Evolutionary conservation across 1,140 invertebrate species (phyloP), one percentile per base, ranked within the genome.

Genomic region (Zaprionus ghesquierei): DNA sequence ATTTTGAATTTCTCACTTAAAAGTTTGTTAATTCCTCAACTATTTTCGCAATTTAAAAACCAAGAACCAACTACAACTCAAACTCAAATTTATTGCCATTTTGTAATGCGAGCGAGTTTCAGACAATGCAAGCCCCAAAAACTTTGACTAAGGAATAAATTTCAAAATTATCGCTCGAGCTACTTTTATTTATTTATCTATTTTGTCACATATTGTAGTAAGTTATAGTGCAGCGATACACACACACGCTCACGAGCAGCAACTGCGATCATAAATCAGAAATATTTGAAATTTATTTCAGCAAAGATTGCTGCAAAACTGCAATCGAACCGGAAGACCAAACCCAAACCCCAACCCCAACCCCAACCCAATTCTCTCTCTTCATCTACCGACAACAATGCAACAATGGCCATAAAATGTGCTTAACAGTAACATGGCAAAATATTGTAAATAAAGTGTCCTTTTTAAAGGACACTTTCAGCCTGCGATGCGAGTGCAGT

Each of bases 241-340:
- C 23, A 31, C 29, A n/a, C n/a, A n/a, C n/a, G n/a, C n/a, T n/a
- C n/a, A n/a, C n/a, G n/a, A 13, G 29, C 51, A 55, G 46, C 64
- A 73, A 68, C 33, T 65, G 53, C 53, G 73, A 51, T 59, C 79
- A 77, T 87, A 87, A 87, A 87, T 87, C 84, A 87, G 46, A 64
- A 82, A 84, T 77, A 71, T 82, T 89, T 56, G 54, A 75, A 89
- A 87, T 87, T 87, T 87, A 87, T 87, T 79, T 89, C 79, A 77
- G 77, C 84, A 80, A 89, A 79, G 84, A 87, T 87, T 87, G 79
- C 64, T 23, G 33, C 35, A 59, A n/a, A 51, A 44, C 60, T 29
- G 35, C 77, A 77, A 49, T 53, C 41, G 41, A 56, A 44, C 35
- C 35, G 29, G 23, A 18, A 22, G 15, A 18, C 18, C 41, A 46